Evolutionary conservation across 1,140 invertebrate genomes (phyloP).

Genomic region (Hycleus cichorii): DNA sequence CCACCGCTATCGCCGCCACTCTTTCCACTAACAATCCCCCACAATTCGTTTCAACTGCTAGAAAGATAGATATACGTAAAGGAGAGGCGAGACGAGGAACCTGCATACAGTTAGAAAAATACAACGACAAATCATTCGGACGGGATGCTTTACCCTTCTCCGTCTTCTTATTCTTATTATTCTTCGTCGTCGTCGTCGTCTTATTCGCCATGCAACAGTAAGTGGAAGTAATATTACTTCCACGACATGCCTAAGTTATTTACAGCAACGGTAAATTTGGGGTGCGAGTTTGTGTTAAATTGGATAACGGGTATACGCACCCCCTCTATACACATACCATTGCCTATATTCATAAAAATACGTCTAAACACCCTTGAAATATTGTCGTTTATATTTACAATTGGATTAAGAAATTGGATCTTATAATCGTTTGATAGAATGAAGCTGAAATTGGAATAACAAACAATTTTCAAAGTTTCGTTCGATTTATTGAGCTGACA

Average conservation of each 20-base stretch:
- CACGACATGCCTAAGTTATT: slow-evolving; percentile 36
- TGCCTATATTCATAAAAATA: slow-evolving; percentile 18
- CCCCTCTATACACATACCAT: slow-evolving; percentile 2
- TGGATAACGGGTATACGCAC: slow-evolving; percentile 31
- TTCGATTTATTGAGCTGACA: background rate
- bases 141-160: slow-evolving; percentile 26
- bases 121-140: slow-evolving; percentile 31
- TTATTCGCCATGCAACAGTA: slow-evolving; percentile 31
- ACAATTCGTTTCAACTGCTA: slow-evolving; percentile 14
- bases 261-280: slow-evolving; percentile 33
- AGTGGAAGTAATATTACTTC: slow-evolving; percentile 35
- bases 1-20: slow-evolving; percentile 8
- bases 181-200: slow-evolving; percentile 17
- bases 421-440: no score
- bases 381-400: background rate
- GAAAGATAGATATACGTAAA: no score
- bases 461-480: no score
- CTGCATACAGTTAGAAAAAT: slow-evolving; percentile 25
- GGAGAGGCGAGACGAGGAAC: background rate
- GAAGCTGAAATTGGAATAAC: no score
- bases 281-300: slow-evolving; percentile 31
- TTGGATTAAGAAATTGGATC: slow-evolving; percentile 1
- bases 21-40: slow-evolving; percentile 15
- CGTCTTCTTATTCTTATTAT: background rate
- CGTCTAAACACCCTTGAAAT: background rate